Conservation (phyloP, 2,113 vertebrate genomes). For the Struthio camelus region DNA sequence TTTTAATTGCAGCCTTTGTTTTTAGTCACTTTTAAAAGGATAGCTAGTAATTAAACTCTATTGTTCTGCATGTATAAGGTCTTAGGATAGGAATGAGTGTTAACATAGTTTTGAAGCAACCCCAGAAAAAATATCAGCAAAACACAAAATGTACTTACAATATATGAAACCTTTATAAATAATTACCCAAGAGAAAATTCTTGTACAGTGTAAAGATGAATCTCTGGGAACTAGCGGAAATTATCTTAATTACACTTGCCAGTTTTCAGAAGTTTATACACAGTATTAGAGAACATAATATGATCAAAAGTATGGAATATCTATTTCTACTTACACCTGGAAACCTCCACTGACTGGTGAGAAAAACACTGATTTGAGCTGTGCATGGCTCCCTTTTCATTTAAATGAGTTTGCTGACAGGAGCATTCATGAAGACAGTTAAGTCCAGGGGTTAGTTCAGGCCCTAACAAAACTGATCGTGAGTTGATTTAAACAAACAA, state of each 20-base stretch:
- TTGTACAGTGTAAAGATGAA: neutral
- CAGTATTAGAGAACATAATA: neutral
- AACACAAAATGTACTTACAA: neutral
- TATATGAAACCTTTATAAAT: neutral
- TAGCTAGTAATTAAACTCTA: neutral
- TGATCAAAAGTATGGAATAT: neutral
- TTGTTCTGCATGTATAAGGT: rapidly evolving
- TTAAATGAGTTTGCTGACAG: neutral
- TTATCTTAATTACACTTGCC: neutral
- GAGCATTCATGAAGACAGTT: neutral
- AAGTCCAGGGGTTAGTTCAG: neutral
- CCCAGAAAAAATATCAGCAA: neutral
- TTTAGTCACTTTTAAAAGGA: neutral
- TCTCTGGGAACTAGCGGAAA: neutral
- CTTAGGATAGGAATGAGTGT: rapidly evolving
- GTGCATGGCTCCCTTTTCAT: neutral
- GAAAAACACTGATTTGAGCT: neutral
- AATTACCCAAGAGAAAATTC: neutral
- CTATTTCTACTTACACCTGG: neutral
- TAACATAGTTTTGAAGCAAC: neutral
- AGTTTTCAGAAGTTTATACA: neutral
- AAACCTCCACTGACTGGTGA: neutral
- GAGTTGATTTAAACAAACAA: neutral
- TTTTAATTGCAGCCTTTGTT: neutral
- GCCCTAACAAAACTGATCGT: neutral